phyloP scores from a whole-genome alignment of 2,113 vertebrate genomes.

The Aramus guarauna region DNA sequence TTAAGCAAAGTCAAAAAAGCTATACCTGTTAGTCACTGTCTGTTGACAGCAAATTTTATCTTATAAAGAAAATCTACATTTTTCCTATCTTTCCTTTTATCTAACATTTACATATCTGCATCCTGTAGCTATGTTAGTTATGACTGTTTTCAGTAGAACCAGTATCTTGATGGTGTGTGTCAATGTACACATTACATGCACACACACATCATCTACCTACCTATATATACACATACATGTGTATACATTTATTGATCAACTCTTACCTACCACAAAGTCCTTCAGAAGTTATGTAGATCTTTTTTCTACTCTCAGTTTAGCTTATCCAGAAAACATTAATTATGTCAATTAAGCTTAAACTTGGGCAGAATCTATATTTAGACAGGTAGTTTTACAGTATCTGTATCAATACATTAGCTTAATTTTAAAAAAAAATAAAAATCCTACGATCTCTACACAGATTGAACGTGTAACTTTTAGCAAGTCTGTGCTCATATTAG shows the following conservation, averaged over 20 bases:
- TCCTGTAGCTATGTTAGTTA: neutral
- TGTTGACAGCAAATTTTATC: neutral
- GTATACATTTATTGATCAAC: neutral
- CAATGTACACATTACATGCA: neutral
- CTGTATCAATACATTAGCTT: neutral
- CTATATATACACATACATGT: neutral
- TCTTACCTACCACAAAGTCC: neutral
- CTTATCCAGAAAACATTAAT: neutral
- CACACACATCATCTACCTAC: neutral
- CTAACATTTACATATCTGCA: neutral
- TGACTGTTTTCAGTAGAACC: neutral
- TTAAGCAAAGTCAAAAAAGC: neutral
- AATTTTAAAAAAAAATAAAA: neutral
- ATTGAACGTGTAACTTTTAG: neutral
- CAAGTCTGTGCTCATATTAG: neutral
- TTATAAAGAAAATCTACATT: neutral
- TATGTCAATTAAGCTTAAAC: neutral
- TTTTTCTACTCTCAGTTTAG: neutral
- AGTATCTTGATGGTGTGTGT: neutral
- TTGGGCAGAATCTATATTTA: neutral
- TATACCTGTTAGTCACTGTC: neutral
- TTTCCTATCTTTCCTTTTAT: neutral
- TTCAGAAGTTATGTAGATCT: neutral
- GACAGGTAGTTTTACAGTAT: neutral
- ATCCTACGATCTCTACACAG: neutral